Evolutionary conservation across 2,797 vertebrate genomes (phyloP).

Genomic region (Pterois miles): DNA sequence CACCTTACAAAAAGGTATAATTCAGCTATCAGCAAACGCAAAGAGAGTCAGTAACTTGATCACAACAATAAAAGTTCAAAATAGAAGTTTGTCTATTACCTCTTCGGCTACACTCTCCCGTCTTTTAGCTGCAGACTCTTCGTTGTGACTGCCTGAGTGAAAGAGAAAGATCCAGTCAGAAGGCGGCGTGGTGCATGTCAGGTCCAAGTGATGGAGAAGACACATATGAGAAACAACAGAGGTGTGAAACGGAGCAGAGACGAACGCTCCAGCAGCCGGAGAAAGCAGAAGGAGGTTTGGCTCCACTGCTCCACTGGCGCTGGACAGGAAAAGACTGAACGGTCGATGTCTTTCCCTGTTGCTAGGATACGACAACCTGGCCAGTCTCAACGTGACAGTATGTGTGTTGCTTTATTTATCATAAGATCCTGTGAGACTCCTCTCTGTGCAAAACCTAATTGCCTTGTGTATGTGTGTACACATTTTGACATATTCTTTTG

Average conservation of each 20-base stretch:
- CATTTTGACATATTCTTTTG: neutral
- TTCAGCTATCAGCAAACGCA: neutral
- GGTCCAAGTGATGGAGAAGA: constrained; percentile 8
- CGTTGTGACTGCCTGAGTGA: constrained; percentile 17
- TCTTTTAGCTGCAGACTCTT: constrained; percentile 23
- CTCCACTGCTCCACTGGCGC: constrained; percentile 32
- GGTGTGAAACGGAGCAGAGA: constrained; percentile 25
- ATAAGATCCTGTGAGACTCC: constrained; percentile 21
- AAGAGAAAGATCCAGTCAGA: constrained; percentile 15
- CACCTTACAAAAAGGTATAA: neutral
- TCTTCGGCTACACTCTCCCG: neutral
- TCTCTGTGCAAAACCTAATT: neutral
- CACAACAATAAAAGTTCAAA: neutral
- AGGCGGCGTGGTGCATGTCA: neutral
- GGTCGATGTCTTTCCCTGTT: constrained; percentile 78
- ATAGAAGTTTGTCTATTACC: constrained; percentile 29
- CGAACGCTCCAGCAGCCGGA: neutral
- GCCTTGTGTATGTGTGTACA: neutral
- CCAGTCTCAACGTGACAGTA: constrained; percentile 44
- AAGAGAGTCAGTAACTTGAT: neutral
- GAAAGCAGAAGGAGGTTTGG: constrained; percentile 36
- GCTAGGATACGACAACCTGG: constrained; percentile 83
- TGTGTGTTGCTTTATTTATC: constrained; percentile 44
- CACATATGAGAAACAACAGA: neutral
- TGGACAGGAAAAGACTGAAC: constrained; percentile 40